These are phyloP conservation scores for Otis tarda DNA, from an alignment of 2,113 vertebrate species.

Conservation along the genomic window DNA sequence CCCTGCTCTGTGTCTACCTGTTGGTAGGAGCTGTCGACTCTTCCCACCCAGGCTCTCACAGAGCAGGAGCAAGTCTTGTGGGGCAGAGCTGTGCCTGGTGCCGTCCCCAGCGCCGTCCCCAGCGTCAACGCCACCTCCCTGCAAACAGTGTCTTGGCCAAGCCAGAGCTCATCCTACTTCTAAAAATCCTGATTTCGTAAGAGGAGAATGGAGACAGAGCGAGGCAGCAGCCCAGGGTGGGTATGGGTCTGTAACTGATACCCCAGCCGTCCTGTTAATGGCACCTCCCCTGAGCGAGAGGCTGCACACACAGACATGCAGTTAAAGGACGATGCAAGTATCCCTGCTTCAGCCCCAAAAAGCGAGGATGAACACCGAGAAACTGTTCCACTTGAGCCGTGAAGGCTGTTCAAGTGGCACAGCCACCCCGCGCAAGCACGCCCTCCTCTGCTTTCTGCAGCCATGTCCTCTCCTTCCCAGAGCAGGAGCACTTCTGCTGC, in stretches of 20 bases:
- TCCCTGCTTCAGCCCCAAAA: not conserved
- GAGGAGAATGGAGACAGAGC: not conserved
- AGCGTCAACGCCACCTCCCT: not conserved
- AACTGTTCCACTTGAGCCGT: not conserved
- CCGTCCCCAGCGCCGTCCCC: not conserved
- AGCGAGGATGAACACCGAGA: not conserved
- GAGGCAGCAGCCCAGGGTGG: not conserved
- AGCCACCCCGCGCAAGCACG: rapidly evolving
- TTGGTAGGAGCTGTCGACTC: not conserved
- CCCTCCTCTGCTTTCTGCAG: not conserved
- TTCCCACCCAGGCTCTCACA: not conserved
- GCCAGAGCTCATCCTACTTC: not conserved
- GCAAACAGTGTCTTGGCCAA: not conserved
- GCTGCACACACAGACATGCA: rapidly evolving
- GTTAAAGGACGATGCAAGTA: rapidly evolving
- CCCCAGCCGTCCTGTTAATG: not conserved
- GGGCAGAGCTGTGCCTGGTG: not conserved
- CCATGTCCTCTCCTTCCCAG: not conserved
- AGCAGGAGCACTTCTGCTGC: not conserved
- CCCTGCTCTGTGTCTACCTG: not conserved
- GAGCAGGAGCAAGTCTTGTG: not conserved
- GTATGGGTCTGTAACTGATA: rapidly evolving
- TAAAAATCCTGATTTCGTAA: not conserved
- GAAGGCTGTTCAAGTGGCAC: not conserved
- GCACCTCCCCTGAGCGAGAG: not conserved